Evolutionary conservation across 2,113 vertebrate genomes (phyloP).

Genomic region (Plotosus lineatus): DNA sequence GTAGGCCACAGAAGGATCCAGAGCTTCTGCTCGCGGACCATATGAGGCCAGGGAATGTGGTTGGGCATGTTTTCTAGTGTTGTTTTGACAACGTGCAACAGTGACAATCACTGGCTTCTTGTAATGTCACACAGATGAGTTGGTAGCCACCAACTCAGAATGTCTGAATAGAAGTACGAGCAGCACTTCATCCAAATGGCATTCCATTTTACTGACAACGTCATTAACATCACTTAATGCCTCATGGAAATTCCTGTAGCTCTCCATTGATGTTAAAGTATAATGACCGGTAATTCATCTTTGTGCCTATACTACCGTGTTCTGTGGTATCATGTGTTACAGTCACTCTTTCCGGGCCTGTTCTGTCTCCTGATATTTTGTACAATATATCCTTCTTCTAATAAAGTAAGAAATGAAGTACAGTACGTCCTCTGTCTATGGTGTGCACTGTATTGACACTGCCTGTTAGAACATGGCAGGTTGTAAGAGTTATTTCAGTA

Average conservation of each 20-base stretch:
- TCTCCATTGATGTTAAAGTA: neutral
- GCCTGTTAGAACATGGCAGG: neutral
- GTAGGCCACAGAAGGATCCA: conserved; percentile 26
- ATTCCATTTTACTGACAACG: conserved; percentile 8
- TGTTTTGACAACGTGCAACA: conserved; percentile 53
- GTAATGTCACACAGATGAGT: conserved; percentile 37
- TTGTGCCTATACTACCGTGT: neutral
- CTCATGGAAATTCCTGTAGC: conserved; percentile 1
- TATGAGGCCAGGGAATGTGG: conserved; percentile 66
- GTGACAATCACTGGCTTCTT: conserved; percentile 23
- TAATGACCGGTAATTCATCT: neutral
- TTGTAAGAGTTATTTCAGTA: neutral
- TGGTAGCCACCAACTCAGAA: neutral
- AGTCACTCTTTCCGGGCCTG: neutral
- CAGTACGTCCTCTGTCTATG: neutral
- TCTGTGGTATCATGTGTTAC: neutral
- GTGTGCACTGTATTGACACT: neutral
- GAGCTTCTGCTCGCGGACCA: conserved; percentile 60
- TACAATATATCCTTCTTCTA: neutral
- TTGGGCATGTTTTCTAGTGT: conserved; percentile 57
- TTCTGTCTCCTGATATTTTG: neutral
- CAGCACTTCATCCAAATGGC: neutral
- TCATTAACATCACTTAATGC: conserved; percentile 27
- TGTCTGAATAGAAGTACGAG: neutral
- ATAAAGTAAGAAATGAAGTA: neutral